A percentile compares a stretch with the other conserved stretches of the same genome.
Evolutionary conservation across 2,113 vertebrate genomes (phyloP).

Genomic region (Lichenostomus cassidix): DNA sequence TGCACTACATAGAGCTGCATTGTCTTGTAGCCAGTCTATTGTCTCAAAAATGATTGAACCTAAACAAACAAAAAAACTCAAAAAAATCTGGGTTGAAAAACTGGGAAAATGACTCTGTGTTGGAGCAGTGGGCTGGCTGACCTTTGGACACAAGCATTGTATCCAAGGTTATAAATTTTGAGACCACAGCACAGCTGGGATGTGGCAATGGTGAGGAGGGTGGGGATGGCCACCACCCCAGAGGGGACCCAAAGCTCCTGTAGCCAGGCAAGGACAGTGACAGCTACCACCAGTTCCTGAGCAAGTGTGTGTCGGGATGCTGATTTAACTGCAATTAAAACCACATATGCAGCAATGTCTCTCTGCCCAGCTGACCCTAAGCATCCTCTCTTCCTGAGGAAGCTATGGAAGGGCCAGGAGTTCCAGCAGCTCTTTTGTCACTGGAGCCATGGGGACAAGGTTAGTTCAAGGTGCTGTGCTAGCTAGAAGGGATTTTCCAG

Average conservation of each 20-base stretch:
- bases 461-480: neutral
- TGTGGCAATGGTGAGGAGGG: accelerated
- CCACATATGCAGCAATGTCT: neutral
- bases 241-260: neutral
- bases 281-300: neutral
- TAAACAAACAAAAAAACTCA: neutral
- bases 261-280: neutral
- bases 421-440: neutral
- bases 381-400: neutral
- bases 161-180: neutral
- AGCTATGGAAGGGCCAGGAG: neutral
- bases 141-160: neutral
- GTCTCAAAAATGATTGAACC: neutral
- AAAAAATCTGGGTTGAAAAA: neutral
- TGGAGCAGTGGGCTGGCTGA: neutral
- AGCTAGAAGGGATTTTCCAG: neutral
- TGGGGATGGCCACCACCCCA: too few relatives aligned
- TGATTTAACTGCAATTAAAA: neutral
- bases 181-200: neutral
- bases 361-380: neutral
- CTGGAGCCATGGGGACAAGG: neutral
- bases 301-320: accelerated
- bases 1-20: accelerated
- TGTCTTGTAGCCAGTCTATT: accelerated
- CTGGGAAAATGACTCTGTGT: neutral